Base-by-base conservation (phyloP, 2,797 vertebrate species). In the Eutrigla gurnardus region DNA sequence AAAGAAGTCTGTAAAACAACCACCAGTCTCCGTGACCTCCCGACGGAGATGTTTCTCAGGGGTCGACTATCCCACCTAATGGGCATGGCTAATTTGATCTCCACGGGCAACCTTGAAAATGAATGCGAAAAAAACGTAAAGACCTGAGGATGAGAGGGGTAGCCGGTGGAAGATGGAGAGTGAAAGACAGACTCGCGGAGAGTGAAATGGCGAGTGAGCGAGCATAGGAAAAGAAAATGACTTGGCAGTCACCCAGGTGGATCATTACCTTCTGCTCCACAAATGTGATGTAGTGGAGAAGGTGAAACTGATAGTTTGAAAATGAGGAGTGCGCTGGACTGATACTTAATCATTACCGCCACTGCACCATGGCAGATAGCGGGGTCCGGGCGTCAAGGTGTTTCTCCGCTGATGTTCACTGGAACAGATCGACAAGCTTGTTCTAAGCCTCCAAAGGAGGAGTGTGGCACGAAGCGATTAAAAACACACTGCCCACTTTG, bases 261-360 rank as follows among this genome's bases (percentile, higher is more conserved):
- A 93, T 93, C 92, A 92, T 93, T 93, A 91, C 87, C 90, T 91
- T 86, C 87, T 92, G 91, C 86, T 91, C 88, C 81, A 85, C 81
- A 88, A 83, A 89, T 89, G 86, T 80, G 88, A 90, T 91, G 90
- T 86, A 87, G 91, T 84, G 84, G 84, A 91, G 84, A 92, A 91
- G 91, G 87, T 91, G 90, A 93, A 92, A 91, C 76, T 86, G 93
- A 93, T 93, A 90, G 91, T 93, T 93, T 92, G 88, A 88, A 91
- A 93, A 93, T 91, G 88, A 91, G 91, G 75, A 60, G 78, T 82
- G 80, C 42, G 60, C 77, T 73, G 88, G 89, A 89, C 87, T 90
- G 91, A 89, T 93, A 86, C 88, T 92, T 91, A 91, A 92, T 94
- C 91, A 91, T 86, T 89, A 84, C 84, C 86, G 82, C 78, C 81